Base-by-base conservation (phyloP, 2,113 vertebrate genomes). In the Dasyornis broadbenti region DNA sequence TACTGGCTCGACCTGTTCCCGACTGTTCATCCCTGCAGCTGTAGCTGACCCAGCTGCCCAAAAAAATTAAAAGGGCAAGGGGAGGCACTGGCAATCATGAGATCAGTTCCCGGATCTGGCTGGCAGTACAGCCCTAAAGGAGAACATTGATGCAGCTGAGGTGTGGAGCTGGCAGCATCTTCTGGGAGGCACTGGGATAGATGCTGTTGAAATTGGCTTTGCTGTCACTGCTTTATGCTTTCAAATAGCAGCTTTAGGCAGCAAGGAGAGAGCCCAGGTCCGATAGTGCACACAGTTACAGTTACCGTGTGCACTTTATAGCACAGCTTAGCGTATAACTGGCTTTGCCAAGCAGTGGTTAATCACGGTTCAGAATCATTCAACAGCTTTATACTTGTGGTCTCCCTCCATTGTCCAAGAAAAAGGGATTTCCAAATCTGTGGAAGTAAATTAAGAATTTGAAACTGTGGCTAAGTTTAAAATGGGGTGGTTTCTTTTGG, bases 1-100 rank as follows among this genome's bases (percentile, higher is more conserved):
- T 80, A 90, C 96, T 89, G 86, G 94, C 92, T 95, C 42, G 0
- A 90, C 95, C 92, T 96, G 95, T 94, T 96, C 90, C 64, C 79
- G 77, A 19, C 82, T 80, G 86, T 92, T 95, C 96, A 92, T 93
- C 96, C 90, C 82, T 71, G 66, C 86, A 93, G 92, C 89, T 92
- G 79, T 50, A 75, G 80, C 64, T 94, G 95, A 93, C 92, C 96
- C 60, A 89, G 88, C 86, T 90, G 82, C 86, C 79, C 88, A 22
- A 78, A 89, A 86, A 70, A 63, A 73, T 65, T 64, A 39, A 73
- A 90, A 96, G 86, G 94, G 60, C 94, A 83, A 52, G 77, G 60
- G 76, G 89, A 93, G 86, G 80, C 60, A 52, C 92, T 14, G 0
- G 78, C 63, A 65, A 49, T 44, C 2, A 1, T 68, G 78, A 93